Percentiles rank a stretch among this genome's conserved stretches.
These are phyloP conservation scores for Cyclargus thomasi DNA, from an alignment of 1,140 invertebrate species.

Conservation along the genomic window DNA sequence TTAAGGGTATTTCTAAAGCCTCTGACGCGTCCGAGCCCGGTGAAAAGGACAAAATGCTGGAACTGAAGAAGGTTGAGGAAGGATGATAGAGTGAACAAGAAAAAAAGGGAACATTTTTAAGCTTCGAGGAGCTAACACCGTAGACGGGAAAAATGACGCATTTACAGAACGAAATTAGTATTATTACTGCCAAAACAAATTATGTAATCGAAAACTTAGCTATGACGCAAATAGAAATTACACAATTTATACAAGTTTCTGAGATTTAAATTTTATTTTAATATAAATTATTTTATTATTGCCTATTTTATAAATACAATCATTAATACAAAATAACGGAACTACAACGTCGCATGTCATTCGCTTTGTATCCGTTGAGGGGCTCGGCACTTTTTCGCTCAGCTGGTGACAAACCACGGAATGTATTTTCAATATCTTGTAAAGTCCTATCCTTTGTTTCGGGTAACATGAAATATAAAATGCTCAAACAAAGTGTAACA, in stretches of 20 bases:
- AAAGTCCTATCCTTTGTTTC: constrained; percentile 64
- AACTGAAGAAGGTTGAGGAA: constrained; percentile 52
- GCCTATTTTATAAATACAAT: constrained; percentile 14
- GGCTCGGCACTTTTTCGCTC: constrained; percentile 43
- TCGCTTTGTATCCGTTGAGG: constrained; percentile 33
- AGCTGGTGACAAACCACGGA: constrained; percentile 38
- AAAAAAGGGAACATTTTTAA: constrained; percentile 46
- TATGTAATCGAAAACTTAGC: background rate
- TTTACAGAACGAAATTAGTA: constrained; percentile 13
- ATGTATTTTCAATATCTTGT: constrained; percentile 59
- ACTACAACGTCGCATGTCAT: constrained; percentile 53
- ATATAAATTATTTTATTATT: constrained; percentile 14
- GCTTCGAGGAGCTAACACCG: constrained; percentile 41
- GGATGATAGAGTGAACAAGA: constrained; percentile 38
- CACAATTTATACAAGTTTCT: background rate
- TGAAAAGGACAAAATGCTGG: constrained; percentile 58
- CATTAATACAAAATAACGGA: constrained; percentile 55
- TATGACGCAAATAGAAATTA: background rate
- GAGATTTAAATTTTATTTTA: constrained; percentile 21
- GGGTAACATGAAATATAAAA: constrained; percentile 55
- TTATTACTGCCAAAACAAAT: background rate
- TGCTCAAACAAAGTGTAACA: constrained; percentile 38
- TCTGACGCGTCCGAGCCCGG: constrained; percentile 24
- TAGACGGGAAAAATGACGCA: constrained; percentile 18
- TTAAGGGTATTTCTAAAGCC: constrained; percentile 43